Evolutionary conservation across 2,113 vertebrate species (phyloP).

Genomic region (Lophura nycthemera): DNA sequence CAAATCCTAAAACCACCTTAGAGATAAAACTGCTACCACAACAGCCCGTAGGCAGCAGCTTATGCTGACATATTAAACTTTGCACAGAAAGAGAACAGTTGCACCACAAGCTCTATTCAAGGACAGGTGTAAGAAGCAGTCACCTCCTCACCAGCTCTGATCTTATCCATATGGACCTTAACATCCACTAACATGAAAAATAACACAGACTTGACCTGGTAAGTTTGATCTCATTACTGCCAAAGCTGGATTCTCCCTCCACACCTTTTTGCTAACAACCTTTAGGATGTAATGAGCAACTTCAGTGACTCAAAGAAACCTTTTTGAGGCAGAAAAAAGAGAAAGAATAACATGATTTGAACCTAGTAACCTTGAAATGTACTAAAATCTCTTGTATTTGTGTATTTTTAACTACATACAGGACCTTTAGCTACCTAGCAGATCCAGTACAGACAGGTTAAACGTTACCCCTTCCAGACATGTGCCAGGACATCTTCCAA

Average conservation of each 20-base stretch:
- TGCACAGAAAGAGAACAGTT: accelerated
- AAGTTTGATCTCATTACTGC: neutral
- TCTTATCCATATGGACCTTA: slow-evolving; percentile 16
- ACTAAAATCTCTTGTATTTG: neutral
- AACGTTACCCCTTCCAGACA: neutral
- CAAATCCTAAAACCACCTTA: neutral
- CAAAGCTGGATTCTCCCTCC: slow-evolving; percentile 26
- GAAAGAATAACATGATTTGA: neutral
- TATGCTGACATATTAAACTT: neutral
- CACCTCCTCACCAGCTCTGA: slow-evolving; percentile 9
- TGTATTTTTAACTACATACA: neutral
- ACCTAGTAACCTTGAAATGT: neutral
- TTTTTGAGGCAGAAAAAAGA: neutral
- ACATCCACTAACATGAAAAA: neutral
- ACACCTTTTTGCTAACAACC: neutral
- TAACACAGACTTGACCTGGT: slow-evolving; percentile 1
- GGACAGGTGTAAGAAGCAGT: neutral
- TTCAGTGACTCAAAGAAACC: slow-evolving; percentile 15
- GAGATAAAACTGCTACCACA: neutral
- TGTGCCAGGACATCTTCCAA: neutral
- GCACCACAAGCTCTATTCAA: neutral
- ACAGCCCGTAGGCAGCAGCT: neutral
- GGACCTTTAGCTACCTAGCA: neutral
- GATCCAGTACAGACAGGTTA: neutral
- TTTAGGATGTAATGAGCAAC: neutral